Evolutionary conservation across 2,888 invertebrate species (phyloP), one percentile per base, ranked within the genome.

Genomic region (Lordiphosa fenestrarum): DNA sequence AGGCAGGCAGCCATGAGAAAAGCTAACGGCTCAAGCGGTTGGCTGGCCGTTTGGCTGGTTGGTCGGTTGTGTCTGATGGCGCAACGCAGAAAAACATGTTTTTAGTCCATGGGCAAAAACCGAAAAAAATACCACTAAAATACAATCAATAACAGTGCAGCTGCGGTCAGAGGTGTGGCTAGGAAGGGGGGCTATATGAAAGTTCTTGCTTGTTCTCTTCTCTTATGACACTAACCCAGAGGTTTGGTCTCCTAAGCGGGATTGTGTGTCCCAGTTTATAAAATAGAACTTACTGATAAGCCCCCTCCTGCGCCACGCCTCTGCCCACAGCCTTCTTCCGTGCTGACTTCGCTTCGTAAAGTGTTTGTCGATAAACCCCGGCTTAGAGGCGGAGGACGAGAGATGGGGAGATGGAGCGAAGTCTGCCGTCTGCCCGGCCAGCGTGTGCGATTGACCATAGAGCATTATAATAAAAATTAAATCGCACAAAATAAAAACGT

Each of bases 391-490:
- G 69, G 59, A 51, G 19, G 44, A 3, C 0, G 30, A 10, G 25
- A 6, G 25, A 30, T 2, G 9, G n/a, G n/a, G n/a, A n/a, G n/a
- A n/a, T n/a, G 15, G 15, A 15, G 15, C 1, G 15, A 15, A 1
- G 15, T 15, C 15, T 15, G 15, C 15, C 30, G 30, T 30, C 30
- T 10, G 12, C n/a, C 35, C 6, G 23, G 25, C 25, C 9, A 25
- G n/a, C 71, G 71, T 69, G 80, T 67, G 66, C 82, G 78, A 81
- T 84, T 84, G 83, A 82, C 76, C 80, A 68, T 66, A 70, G 74
- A 72, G 78, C 68, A 69, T 44, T 69, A 84, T 72, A 84, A 78
- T 78, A 78, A 84, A 84, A 84, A 78, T 73, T 76, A 80, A 84
- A 78, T 84, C 72, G 81, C 66, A 66, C 69, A 73, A 83, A 76